A percentile compares a stretch with the other conserved stretches of the same genome.
Conservation (phyloP, 1,140 invertebrate genomes). For the Goniozus legneri region DNA sequence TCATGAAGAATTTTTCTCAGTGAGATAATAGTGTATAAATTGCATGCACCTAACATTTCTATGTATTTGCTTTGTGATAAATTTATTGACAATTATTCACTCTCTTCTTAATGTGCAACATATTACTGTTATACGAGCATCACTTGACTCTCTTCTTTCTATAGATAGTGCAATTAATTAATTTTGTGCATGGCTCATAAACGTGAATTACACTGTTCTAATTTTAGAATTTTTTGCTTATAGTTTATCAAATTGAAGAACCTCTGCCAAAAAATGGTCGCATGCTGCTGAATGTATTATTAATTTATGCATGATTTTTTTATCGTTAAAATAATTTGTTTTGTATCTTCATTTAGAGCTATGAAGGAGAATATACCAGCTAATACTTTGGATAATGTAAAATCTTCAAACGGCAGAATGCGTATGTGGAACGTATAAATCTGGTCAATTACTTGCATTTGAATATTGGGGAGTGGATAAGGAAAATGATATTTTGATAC, state of each 20-base stretch:
- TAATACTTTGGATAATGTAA: conserved; percentile 3
- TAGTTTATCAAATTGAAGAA: conserved; percentile 3
- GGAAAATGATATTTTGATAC: conserved; percentile 14
- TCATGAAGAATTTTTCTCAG: too few relatives aligned
- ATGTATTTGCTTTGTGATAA: too few relatives aligned
- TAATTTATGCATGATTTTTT: neutral
- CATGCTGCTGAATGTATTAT: neutral
- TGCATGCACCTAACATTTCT: too few relatives aligned
- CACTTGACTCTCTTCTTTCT: too few relatives aligned
- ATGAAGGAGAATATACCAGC: conserved; percentile 6
- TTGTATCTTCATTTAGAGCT: conserved; percentile 21
- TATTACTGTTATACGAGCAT: too few relatives aligned
- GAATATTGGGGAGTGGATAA: too few relatives aligned
- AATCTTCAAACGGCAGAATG: neutral
- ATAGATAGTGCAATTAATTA: neutral
- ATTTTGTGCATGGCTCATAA: neutral
- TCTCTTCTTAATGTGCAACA: too few relatives aligned
- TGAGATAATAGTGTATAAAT: too few relatives aligned
- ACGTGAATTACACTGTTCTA: neutral
- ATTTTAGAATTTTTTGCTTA: neutral
- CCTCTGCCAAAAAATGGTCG: too few relatives aligned
- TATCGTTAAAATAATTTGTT: conserved; percentile 23
- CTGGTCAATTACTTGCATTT: conserved; percentile 3
- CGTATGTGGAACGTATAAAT: conserved; percentile 2
- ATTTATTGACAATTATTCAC: too few relatives aligned